Percentiles rank a stretch among this genome's conserved stretches.
These are phyloP conservation scores for Eueides isabella DNA, from an alignment of 1,140 invertebrate genomes.

Conservation along the genomic window DNA sequence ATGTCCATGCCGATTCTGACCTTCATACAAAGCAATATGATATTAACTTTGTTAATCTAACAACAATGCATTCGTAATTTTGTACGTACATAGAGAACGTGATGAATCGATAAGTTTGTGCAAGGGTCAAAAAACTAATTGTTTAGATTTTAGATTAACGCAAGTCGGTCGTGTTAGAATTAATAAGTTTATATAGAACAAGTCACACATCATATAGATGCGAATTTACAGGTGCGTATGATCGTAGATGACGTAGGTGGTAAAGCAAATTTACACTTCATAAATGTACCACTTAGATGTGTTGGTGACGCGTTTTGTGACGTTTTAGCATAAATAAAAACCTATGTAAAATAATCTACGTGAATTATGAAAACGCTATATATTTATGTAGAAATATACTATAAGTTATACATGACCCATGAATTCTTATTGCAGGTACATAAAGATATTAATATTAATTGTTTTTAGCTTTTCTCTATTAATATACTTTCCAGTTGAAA, in stretches of 20 bases:
- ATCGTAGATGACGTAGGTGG: constrained; percentile 1
- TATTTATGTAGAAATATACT: too few species aligned
- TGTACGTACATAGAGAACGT: constrained; percentile 8
- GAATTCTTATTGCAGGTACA: too few species aligned
- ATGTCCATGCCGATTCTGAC: constrained; percentile 37
- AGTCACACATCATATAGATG: background rate
- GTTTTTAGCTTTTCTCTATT: too few species aligned
- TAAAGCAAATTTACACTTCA: background rate
- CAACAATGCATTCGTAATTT: constrained; percentile 25
- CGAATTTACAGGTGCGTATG: background rate
- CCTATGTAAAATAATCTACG: background rate
- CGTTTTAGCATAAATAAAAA: constrained; percentile 16
- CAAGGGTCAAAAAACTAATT: background rate
- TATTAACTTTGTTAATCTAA: constrained; percentile 15
- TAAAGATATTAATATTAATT: too few species aligned
- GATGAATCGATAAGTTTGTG: constrained; percentile 17
- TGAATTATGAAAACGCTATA: too few species aligned
- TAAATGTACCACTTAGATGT: background rate
- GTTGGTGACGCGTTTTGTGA: background rate
- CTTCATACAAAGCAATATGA: constrained; percentile 28
- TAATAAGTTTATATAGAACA: background rate
- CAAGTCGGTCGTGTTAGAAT: background rate
- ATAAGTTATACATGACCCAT: too few species aligned
- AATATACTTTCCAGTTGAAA: too few species aligned
- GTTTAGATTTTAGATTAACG: background rate